Percentiles rank a stretch among this genome's conserved stretches.
phyloP scores from a whole-genome alignment of 2,797 vertebrate species.

The Monodelphis domestica region DNA sequence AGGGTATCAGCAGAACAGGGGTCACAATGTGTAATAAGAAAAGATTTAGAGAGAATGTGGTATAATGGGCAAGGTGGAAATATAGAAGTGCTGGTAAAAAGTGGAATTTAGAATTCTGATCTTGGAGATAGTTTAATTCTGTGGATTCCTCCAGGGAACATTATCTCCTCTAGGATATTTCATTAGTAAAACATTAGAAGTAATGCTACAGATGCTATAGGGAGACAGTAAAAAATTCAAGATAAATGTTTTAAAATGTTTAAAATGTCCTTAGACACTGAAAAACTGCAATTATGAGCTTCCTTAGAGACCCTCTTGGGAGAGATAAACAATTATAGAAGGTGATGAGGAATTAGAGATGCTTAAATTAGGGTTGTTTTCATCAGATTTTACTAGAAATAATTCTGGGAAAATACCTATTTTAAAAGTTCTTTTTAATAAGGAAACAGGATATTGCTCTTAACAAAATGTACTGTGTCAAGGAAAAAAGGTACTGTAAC shows the following conservation, averaged over 20 bases:
- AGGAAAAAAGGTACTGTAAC: slow-evolving; percentile 35
- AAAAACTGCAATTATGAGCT: background rate
- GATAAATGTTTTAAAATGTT: background rate
- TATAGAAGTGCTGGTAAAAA: background rate
- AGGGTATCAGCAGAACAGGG: background rate
- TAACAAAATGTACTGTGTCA: background rate
- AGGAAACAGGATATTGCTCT: slow-evolving; percentile 12
- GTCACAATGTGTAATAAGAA: background rate
- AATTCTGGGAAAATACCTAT: slow-evolving; percentile 35
- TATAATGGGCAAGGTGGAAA: background rate
- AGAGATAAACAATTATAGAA: slow-evolving; percentile 19
- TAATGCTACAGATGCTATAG: background rate
- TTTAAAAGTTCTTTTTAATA: slow-evolving; percentile 5
- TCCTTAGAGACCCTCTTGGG: slow-evolving; percentile 10
- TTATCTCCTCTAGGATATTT: background rate
- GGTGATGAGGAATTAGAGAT: background rate
- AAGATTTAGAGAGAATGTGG: background rate
- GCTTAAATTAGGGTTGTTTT: slow-evolving; percentile 13
- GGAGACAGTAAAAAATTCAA: background rate
- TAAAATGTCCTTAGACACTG: background rate
- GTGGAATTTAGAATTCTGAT: background rate
- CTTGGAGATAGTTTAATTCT: background rate
- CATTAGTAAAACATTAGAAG: background rate
- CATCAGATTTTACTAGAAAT: slow-evolving; percentile 39
- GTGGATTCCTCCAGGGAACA: background rate